Base-by-base conservation (phyloP, 2,113 vertebrate genomes). In the Tretioscincus oriximinensis region DNA sequence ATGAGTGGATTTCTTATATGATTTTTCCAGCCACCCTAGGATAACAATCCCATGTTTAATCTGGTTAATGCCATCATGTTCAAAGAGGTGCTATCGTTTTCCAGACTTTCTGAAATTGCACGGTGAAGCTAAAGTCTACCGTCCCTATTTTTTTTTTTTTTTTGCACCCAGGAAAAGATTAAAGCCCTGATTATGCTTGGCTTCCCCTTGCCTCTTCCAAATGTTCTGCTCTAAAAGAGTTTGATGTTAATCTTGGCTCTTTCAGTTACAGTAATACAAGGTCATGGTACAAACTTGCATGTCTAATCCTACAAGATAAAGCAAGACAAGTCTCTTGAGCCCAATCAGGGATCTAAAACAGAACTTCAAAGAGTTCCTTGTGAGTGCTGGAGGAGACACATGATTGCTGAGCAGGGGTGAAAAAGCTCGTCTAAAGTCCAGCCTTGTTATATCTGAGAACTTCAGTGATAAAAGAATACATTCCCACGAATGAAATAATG, bases 321-420 rank as follows among this genome's bases (percentile, higher is more conserved):
- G 60, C 75, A n/a, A 67, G 65, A 68, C 18, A 22, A 0, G 49
- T 75, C 80, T 81, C 80, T 11, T n/a, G 80, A 81, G 80, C 72
- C 72, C 80, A 81, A 81, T 81, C 80, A 81, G 68, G 24, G 64
- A 81, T 75, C 80, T 81, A 51, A 81, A 67, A 9, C 7, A 8
- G 26, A 68, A 81, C 72, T 68, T 81, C 72, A 67, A 75, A 81
- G 72, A 18, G n/a, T 68, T 29, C 31, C 14, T 24, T 14, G 54
- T 60, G 31, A 51, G 21, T 16, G 16, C 29, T 45, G 31, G n/a
- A 66, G 60, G 11, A 73, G 64, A 20, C 45, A n/a, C 20, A 45
- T 31, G 29, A 58, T 28, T 81, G 49, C 64, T 16, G 12, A 81
- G 29, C 12, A 49, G 29, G 67, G 26, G 9, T 1, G 3, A 11